Evolutionary conservation across 2,888 invertebrate genomes (phyloP), one percentile per base, ranked within the genome.

Genomic region (Volucella inanis): DNA sequence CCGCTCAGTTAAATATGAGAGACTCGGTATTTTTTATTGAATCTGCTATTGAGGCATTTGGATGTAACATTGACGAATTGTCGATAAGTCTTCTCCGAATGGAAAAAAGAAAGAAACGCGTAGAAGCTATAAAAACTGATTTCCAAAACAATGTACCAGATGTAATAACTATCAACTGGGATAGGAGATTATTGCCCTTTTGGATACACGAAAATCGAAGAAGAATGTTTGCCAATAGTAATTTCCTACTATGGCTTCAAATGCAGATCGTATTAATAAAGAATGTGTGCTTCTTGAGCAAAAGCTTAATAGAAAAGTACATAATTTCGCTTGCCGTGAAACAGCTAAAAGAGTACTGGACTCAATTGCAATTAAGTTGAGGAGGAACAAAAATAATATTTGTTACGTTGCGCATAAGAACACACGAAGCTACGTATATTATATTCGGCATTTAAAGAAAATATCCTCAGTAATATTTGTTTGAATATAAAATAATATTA

Each of bases 81-180:
- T 75, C 88, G 11, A 18, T 18, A 18, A 18, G 88, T 65, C 88
- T 88, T 18, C 18, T 88, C 88, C 15, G 88, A 89, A 87, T 88
- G 89, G 87, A 64, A 88, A 61, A 87, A 89, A 82, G 43, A 38
- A 49, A 14, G 38, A 38, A 49, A 22, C 11, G 88, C n/a, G 89
- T 89, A 43, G 87, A 88, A 88, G 54, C 88, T 18, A 90, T 90
- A 88, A 89, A 90, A 88, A 0, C 39, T n/a, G 87, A 89, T 87
- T 90, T 90, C 79, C 88, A 90, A 82, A 89, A 89, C 67, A 77
- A 89, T 39, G 65, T 90, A 67, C 88, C 89, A 22, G 89, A 89
- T n/a, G 54, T 78, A 43, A 89, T 90, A 6, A 89, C 88, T 38
- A 87, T 89, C 74, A 89, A 89, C 65, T 90, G 89, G 89, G 89